phyloP scores from a whole-genome alignment of 2,888 invertebrate species.

The Watsonalla cultraria region DNA sequence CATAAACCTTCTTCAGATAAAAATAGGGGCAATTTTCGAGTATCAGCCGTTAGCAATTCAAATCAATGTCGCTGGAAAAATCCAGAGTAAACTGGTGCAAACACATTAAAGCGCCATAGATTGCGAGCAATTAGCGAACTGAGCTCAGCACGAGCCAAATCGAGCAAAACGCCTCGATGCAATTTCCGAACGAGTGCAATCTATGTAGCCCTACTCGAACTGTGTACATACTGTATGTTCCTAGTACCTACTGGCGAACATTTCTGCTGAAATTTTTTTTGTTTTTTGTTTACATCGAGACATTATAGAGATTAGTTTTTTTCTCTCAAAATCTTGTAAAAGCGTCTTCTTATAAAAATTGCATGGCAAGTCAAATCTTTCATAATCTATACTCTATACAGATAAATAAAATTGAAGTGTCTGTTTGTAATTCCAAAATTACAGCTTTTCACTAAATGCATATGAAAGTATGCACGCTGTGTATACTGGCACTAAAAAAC shows the following conservation, averaged over 20 bases:
- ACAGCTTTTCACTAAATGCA: too few relatives aligned
- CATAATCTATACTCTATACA: too few relatives aligned
- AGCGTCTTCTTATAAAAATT: too few relatives aligned
- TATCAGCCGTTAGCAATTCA: constrained; percentile 18
- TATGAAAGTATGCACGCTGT: too few relatives aligned
- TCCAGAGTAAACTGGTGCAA: constrained; percentile 42
- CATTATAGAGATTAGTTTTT: background rate
- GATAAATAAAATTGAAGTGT: too few relatives aligned
- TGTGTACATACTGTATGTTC: constrained; percentile 3
- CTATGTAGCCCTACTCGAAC: constrained; percentile 6
- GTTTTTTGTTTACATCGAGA: background rate
- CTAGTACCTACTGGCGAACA: constrained; percentile 5
- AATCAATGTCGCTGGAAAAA: constrained; percentile 33
- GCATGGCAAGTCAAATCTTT: too few relatives aligned
- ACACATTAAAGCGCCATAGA: constrained; percentile 65
- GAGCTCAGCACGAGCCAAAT: constrained; percentile 4
- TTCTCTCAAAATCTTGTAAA: too few relatives aligned
- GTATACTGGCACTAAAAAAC: too few relatives aligned
- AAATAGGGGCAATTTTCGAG: background rate
- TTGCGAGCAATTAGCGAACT: constrained; percentile 56
- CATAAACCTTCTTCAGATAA: background rate
- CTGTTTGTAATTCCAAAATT: too few relatives aligned
- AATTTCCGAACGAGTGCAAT: constrained; percentile 42
- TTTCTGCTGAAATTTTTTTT: background rate
- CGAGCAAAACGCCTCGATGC: constrained; percentile 40